Evolutionary conservation across 2,888 invertebrate species (phyloP), one percentile per base, ranked within the genome.

Genomic region (Zhuqinia jingwanae): DNA sequence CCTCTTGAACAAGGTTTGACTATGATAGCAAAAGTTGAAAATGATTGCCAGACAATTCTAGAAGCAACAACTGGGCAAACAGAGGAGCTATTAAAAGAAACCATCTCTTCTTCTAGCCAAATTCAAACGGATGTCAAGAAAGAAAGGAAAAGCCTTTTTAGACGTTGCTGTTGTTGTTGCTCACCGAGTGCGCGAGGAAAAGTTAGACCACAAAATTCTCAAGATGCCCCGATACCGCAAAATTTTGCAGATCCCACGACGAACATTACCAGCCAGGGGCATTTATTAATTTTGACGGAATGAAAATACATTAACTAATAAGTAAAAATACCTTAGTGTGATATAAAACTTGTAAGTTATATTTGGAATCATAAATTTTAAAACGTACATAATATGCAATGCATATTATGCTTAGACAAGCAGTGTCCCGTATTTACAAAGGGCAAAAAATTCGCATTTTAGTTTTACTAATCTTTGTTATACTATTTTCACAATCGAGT

Each of bases 11-110:
- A 79, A 36, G 87, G 73, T 0, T 13, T 78, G 3, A 15, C 58
- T 22, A 65, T 76, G 10, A 20, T 76, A n/a, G 50, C 47, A 17
- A 20, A 75, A 20, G 65, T 65, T n/a, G 76, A 83, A 53, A 83
- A 50, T 20, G 76, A 83, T 36, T 83, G 83, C 15, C 63, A 83
- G 17, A 22, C 60, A 36, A 78, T 79, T 15, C 11, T 77, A 5
- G 75, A 85, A 50, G 53, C 45, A 15, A 80, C 85, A 8, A 27
- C 25, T 3, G 27, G 15, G 13, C 1, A 25, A 68, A 17, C 8
- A 1, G 50, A 36, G 56, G 53, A 53, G 20, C 75, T 20, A 20
- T 1, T 17, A 65, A 11, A 58, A 1, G 22, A 2, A 58, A 58
- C 58, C 22, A 58, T 6, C 13, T 58, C 58, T 13, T 58, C 58